Evolutionary conservation across 2,888 invertebrate species (phyloP).

Genomic region (Nephrocerus scutellatus): DNA sequence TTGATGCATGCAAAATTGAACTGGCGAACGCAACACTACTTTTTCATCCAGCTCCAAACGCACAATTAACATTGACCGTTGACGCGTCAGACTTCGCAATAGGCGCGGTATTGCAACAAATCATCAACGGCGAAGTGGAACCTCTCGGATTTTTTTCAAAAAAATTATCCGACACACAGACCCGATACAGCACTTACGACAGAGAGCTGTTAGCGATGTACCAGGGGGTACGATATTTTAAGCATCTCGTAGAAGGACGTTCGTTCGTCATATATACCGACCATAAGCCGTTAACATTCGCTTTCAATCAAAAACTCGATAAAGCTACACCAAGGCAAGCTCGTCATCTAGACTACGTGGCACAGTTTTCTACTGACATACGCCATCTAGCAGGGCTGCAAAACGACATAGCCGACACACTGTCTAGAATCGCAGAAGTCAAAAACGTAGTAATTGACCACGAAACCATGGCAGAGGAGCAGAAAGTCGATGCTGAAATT

Average conservation of each 20-base stretch:
- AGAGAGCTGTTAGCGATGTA: conserved; percentile 5
- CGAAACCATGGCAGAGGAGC: neutral
- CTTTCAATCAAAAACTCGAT: neutral
- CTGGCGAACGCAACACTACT: conserved; percentile 11
- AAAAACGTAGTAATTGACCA: neutral
- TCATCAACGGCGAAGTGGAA: conserved; percentile 2
- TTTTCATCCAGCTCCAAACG: conserved; percentile 2
- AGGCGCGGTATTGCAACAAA: conserved; percentile 7
- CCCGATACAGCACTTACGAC: conserved; percentile 10
- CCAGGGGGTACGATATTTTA: conserved; percentile 3
- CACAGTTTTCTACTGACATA: conserved; percentile 4
- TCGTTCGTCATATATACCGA: conserved; percentile 7
- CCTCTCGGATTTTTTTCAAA: conserved; percentile 7
- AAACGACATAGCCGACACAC: conserved; percentile 6
- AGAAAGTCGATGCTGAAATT: conserved; percentile 1
- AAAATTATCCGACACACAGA: neutral
- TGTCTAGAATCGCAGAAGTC: conserved; percentile 4
- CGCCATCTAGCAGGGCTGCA: conserved; percentile 3
- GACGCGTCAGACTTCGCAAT: conserved; percentile 8
- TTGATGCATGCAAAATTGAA: conserved; percentile 6
- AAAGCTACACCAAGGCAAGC: conserved; percentile 9
- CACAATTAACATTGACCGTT: no score
- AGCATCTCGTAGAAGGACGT: conserved; percentile 5
- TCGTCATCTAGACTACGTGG: neutral
- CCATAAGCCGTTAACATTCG: conserved; percentile 6